Base-by-base conservation (phyloP, 2,797 vertebrate species). In the Pipistrellus kuhlii region DNA sequence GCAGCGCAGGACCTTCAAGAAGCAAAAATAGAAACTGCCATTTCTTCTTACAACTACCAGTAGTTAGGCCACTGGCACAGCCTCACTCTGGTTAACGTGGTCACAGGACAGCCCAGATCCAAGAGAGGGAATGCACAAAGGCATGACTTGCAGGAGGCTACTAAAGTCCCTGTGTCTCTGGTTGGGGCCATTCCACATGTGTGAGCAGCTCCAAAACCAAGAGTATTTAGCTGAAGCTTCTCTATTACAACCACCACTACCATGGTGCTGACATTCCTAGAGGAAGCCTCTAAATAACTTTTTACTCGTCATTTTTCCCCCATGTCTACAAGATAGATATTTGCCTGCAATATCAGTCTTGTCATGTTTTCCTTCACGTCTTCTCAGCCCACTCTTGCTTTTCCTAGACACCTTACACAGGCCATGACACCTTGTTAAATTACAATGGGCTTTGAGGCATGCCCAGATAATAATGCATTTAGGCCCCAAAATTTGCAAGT, bases 1-100 rank as follows among this genome's bases (percentile, higher is more conserved):
- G 72, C 48, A 94, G 14, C 23, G 80, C 72, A 35, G 18, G 8
- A 73, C 78, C 55, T 7, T 64, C 64, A 75, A 90, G 57, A 85
- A 93, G 14, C 80, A 94, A 84, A 93, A 68, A 53, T 77, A 66
- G 88, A 94, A 96, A 71, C 35, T 80, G 71, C 44, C 85, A 92
- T 71, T 18, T 88, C 57, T 73, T 77, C 32, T 51, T 81, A 73
- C 85, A 73, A 21, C 30, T 62, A 41, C 38, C 38, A 1, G 38
- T 41, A 51, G 35, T 23, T 23, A 89, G 73, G 55, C 21, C 32
- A 48, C 48, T 57, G 71, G 35, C 48, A 87, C 30, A n/a, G 55
- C 41, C 85, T 94, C 38, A 51, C 32, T 88, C 53, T 85, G 84
- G 57, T 81, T 93, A 64, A 51, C 73, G 81, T 51, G 69, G 57